A percentile compares a stretch with the other conserved stretches of the same genome.
Conservation (phyloP, 1,140 invertebrate species). For the Himalopsyche phryganea region DNA sequence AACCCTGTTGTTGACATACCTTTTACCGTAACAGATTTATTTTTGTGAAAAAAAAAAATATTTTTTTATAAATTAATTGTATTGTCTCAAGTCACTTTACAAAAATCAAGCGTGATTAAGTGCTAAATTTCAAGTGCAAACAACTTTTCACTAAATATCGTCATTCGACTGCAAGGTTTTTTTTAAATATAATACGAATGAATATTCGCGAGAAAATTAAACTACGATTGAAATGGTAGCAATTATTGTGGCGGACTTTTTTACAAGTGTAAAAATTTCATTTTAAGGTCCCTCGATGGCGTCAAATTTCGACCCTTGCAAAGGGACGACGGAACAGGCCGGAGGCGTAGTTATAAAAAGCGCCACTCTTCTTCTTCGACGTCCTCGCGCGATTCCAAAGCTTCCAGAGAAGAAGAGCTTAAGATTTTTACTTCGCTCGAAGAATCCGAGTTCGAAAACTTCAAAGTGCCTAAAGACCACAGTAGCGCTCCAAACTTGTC, state of each 20-base stretch:
- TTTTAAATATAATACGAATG: no score
- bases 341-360: constrained; percentile 56
- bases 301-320: constrained; percentile 56
- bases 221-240: neutral
- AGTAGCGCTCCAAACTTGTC: constrained; percentile 50
- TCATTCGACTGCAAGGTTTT: no score
- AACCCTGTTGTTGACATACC: no score
- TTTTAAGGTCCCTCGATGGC: constrained; percentile 57
- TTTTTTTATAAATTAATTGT: no score
- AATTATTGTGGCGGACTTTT: neutral
- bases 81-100: no score
- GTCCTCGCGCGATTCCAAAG: constrained; percentile 53
- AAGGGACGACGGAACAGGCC: constrained; percentile 55
- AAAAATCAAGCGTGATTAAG: no score
- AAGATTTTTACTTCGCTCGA: constrained; percentile 59
- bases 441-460: constrained; percentile 52
- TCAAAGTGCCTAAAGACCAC: constrained; percentile 33
- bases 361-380: constrained; percentile 55
- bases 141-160: neutral
- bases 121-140: no score
- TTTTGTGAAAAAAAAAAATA: no score
- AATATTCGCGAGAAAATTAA: neutral
- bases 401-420: constrained; percentile 57
- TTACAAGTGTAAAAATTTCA: constrained; percentile 37
- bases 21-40: no score